Conservation (phyloP, 92 coral and sea anemone genomes). For the Galaxea fascicularis region DNA sequence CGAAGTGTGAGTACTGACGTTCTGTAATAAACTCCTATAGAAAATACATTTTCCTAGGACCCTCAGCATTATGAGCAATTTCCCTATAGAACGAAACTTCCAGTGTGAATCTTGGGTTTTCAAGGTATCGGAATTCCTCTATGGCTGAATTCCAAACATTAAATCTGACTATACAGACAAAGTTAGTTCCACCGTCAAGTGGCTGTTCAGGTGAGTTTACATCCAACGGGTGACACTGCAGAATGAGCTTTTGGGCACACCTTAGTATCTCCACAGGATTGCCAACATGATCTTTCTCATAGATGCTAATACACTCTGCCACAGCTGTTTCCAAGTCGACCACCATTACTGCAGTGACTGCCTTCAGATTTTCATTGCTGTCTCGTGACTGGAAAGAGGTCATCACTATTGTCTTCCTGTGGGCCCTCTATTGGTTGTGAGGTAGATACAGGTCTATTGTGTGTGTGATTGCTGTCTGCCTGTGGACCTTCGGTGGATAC, state of each 20-base stretch:
- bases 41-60: slow-evolving; percentile 51
- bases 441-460: slow-evolving; percentile 8
- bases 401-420: no score
- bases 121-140: slow-evolving; percentile 47
- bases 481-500: slow-evolving; percentile 1
- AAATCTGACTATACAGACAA: slow-evolving; percentile 51
- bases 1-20: no score
- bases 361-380: not conserved
- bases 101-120: slow-evolving; percentile 53
- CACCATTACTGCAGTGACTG: not conserved
- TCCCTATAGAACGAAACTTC: slow-evolving; percentile 74
- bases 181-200: slow-evolving; percentile 66
- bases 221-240: slow-evolving; percentile 36
- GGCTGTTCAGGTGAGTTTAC: slow-evolving; percentile 22
- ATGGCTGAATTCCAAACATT: slow-evolving; percentile 42
- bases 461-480: slow-evolving; percentile 1
- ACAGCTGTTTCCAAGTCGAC: slow-evolving; percentile 3
- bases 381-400: not conserved
- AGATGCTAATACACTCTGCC: slow-evolving; percentile 11
- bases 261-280: slow-evolving; percentile 50
- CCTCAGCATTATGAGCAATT: slow-evolving; percentile 67
- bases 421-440: no score
- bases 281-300: slow-evolving; percentile 12
- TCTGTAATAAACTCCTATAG: no score
- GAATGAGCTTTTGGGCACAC: slow-evolving; percentile 41